Evolutionary conservation across 2,113 vertebrate species (phyloP).

Genomic region (Numida meleagris): DNA sequence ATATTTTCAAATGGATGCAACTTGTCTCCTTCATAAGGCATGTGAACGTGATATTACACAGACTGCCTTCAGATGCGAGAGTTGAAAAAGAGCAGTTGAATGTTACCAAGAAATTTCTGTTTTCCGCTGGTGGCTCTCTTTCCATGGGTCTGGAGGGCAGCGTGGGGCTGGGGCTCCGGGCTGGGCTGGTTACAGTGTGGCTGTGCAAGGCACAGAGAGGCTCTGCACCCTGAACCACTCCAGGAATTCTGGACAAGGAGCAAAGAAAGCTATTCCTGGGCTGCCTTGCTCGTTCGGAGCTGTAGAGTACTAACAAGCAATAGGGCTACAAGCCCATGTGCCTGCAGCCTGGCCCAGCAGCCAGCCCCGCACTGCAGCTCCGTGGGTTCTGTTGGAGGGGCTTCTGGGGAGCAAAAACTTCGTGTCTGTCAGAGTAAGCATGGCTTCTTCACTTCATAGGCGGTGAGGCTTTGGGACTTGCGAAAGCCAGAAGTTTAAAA

Average conservation of each 20-base stretch:
- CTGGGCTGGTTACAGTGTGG: neutral
- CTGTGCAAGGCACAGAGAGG: too few species aligned
- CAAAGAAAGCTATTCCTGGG: neutral
- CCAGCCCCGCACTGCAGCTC: too few species aligned
- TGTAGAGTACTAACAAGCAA: neutral
- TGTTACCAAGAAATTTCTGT: neutral
- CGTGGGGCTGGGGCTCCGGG: too few species aligned
- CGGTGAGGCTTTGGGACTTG: neutral
- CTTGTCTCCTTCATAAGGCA: neutral
- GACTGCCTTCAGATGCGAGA: neutral
- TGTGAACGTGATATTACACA: neutral
- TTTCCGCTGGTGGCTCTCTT: neutral
- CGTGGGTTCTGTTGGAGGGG: too few species aligned
- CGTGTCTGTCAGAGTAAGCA: neutral
- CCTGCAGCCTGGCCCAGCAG: too few species aligned
- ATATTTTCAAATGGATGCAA: neutral
- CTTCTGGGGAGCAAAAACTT: too few species aligned
- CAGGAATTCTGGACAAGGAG: neutral
- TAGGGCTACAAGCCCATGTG: too few species aligned
- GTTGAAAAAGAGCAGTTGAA: neutral
- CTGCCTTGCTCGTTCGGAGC: neutral
- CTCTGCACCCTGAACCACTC: neutral
- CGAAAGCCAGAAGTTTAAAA: neutral
- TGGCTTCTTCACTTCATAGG: neutral
- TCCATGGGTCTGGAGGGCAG: neutral